These are phyloP conservation scores for Spinus pinus DNA, from an alignment of 2,797 vertebrate species.

Conservation along the genomic window DNA sequence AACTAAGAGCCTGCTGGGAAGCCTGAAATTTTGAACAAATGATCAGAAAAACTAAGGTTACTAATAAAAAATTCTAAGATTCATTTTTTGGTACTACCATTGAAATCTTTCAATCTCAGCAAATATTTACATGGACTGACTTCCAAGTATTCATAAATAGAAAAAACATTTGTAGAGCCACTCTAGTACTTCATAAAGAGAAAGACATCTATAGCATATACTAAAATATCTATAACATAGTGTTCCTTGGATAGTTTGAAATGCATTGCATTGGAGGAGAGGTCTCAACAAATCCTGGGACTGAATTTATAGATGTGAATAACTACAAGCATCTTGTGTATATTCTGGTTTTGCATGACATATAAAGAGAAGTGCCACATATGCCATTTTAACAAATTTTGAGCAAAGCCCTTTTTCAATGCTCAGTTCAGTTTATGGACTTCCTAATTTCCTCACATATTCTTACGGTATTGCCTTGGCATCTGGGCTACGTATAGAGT, in stretches of 20 bases:
- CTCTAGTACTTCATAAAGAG: background rate
- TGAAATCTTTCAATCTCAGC: background rate
- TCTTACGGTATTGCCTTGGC: background rate
- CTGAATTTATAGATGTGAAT: background rate
- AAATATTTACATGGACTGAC: background rate
- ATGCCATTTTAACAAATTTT: background rate
- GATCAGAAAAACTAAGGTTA: background rate
- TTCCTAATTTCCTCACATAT: background rate
- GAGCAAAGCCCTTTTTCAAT: background rate
- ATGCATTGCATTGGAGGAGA: background rate
- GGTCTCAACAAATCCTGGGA: background rate
- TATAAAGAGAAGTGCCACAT: background rate
- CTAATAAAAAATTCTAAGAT: background rate
- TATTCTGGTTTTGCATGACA: background rate
- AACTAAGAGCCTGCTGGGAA: background rate
- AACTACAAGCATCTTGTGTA: background rate
- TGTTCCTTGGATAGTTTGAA: background rate
- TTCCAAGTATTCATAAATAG: background rate
- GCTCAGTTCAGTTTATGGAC: background rate
- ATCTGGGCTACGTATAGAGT: background rate
- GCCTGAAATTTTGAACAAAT: background rate
- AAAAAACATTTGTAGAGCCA: background rate
- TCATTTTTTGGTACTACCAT: background rate
- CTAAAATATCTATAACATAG: background rate
- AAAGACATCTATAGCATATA: background rate